Evolutionary conservation across 2,113 vertebrate species (phyloP).

Genomic region (Carlito syrichta): DNA sequence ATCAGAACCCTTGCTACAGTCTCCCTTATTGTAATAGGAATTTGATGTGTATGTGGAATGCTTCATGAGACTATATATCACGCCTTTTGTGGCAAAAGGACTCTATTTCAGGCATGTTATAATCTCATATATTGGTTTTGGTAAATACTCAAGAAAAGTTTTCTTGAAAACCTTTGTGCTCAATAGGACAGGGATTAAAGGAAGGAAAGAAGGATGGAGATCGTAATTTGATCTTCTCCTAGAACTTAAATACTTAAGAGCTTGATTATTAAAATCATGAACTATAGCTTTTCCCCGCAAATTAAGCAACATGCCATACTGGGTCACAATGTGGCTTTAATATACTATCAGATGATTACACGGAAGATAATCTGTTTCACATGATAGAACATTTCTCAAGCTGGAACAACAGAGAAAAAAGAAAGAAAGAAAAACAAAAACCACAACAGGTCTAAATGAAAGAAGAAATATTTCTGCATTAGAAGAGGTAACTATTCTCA

Average conservation of each 20-base stretch:
- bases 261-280: background rate
- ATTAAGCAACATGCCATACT: background rate
- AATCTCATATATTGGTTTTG: background rate
- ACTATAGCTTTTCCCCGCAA: background rate
- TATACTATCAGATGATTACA: background rate
- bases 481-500: background rate
- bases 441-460: background rate
- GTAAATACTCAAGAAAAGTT: background rate
- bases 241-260: background rate
- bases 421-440: conserved; percentile 38
- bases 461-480: background rate
- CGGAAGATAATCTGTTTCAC: background rate
- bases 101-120: background rate
- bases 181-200: background rate
- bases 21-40: background rate
- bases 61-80: no score
- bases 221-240: background rate
- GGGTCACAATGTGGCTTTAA: background rate
- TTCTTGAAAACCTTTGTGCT: background rate
- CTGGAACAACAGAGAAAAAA: background rate
- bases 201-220: background rate
- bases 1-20: background rate
- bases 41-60: background rate
- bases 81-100: background rate
- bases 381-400: background rate